These are phyloP conservation scores for Cataglyphis cursor DNA, from an alignment of 2,888 invertebrate species.

Conservation along the genomic window DNA sequence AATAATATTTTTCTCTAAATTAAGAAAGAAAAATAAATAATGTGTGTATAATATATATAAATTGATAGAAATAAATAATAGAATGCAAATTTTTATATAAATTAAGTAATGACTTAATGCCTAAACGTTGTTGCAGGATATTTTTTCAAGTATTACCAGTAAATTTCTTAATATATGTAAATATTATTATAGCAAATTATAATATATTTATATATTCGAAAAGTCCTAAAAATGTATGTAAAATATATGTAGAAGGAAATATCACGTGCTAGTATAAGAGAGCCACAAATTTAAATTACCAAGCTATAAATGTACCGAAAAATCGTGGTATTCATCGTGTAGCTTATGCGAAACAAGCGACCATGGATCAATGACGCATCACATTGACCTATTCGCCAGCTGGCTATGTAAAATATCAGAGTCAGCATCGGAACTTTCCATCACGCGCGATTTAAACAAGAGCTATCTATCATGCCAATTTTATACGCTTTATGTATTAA, in stretches of 20 bases:
- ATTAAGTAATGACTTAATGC: too few relatives aligned
- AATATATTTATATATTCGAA: neutral
- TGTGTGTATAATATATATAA: neutral
- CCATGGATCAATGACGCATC: slow-evolving; percentile 38
- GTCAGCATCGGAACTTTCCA: slow-evolving; percentile 28
- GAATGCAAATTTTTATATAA: too few relatives aligned
- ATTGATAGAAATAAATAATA: too few relatives aligned
- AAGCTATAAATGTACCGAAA: slow-evolving; percentile 29
- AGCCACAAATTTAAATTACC: slow-evolving; percentile 42
- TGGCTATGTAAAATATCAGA: slow-evolving; percentile 31
- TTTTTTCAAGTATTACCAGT: too few relatives aligned
- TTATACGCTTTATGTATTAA: slow-evolving; percentile 27
- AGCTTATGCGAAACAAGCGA: slow-evolving; percentile 42
- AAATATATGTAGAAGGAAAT: slow-evolving; percentile 8
- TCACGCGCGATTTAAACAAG: slow-evolving; percentile 39
- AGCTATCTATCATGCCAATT: slow-evolving; percentile 29
- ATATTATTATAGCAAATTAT: too few relatives aligned
- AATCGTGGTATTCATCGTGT: slow-evolving; percentile 17
- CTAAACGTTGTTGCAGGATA: too few relatives aligned
- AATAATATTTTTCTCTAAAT: neutral
- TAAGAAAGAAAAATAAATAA: neutral
- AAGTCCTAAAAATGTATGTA: neutral
- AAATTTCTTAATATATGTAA: too few relatives aligned
- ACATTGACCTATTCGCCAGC: slow-evolving; percentile 41
- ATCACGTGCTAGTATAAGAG: neutral